These are phyloP conservation scores for Cheirogaleus medius DNA, from an alignment of 2,113 vertebrate genomes.

Conservation along the genomic window DNA sequence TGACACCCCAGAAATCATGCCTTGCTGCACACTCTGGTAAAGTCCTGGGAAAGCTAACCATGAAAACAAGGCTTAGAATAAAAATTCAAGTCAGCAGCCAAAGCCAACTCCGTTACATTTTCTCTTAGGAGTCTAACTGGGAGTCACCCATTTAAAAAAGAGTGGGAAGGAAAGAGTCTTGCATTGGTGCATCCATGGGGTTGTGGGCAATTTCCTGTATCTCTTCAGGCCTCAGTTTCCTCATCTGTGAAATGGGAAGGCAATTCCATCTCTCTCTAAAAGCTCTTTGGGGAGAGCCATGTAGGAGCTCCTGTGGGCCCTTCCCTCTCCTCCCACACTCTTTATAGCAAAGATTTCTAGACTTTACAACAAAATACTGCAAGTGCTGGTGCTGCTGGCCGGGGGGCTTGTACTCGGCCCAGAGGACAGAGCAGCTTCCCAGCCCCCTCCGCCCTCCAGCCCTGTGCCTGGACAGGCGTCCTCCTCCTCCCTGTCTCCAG, in stretches of 20 bases:
- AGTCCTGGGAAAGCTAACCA: not conserved
- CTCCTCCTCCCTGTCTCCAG: not conserved
- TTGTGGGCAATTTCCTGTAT: not conserved
- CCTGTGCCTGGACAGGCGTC: no score
- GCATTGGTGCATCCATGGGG: fast-evolving
- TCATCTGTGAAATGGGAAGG: not conserved
- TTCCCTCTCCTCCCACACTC: no score
- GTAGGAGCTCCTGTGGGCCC: not conserved
- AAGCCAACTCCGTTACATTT: not conserved
- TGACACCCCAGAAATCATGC: not conserved
- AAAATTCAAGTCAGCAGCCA: not conserved
- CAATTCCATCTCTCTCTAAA: not conserved
- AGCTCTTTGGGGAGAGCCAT: not conserved
- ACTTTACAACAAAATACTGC: not conserved
- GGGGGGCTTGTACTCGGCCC: not conserved
- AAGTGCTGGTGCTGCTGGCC: not conserved
- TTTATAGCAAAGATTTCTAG: not conserved
- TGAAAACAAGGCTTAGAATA: not conserved
- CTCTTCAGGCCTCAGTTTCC: not conserved
- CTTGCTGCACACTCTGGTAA: not conserved
- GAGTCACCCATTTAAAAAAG: not conserved
- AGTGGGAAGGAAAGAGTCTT: not conserved
- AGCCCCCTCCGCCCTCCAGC: not conserved
- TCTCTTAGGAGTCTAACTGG: not conserved
- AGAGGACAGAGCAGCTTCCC: not conserved